Evolutionary conservation across 2,113 vertebrate genomes (phyloP).

Genomic region (Coturnix japonica): DNA sequence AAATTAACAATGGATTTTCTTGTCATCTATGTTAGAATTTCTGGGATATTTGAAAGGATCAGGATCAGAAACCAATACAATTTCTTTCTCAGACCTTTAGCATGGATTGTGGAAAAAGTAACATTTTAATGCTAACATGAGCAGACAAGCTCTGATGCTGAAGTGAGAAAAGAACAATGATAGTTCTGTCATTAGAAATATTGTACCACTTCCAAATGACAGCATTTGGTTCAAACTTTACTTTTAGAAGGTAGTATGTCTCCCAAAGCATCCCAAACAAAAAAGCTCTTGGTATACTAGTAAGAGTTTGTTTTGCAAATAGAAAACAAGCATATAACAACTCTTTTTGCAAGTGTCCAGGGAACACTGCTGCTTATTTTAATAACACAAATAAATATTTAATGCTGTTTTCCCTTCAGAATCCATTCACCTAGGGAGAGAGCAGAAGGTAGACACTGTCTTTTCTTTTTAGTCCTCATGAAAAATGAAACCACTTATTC

Average conservation of each 20-base stretch:
- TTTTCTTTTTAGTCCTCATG: not conserved
- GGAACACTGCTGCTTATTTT: not conserved
- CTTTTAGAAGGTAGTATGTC: not conserved
- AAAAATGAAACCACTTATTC: not conserved
- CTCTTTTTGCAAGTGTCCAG: not conserved
- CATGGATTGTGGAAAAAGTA: not conserved
- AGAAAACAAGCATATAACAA: not conserved
- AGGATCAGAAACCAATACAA: not conserved
- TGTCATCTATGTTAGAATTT: not conserved
- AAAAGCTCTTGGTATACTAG: not conserved
- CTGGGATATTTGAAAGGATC: not conserved
- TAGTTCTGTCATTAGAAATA: not conserved
- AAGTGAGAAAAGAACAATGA: not conserved
- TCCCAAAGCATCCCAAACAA: not conserved
- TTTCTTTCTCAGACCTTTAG: not conserved
- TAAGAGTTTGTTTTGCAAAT: not conserved
- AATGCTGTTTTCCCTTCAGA: not conserved
- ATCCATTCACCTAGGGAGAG: not conserved
- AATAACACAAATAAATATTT: not conserved
- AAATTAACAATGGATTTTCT: not conserved
- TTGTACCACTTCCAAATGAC: not conserved
- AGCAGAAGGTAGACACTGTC: not conserved
- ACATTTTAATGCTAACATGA: not conserved
- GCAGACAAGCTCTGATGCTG: not conserved
- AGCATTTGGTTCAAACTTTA: accelerated